Evolutionary conservation across 2,797 vertebrate species (phyloP).

Genomic region (Leucoraja ocellata): DNA sequence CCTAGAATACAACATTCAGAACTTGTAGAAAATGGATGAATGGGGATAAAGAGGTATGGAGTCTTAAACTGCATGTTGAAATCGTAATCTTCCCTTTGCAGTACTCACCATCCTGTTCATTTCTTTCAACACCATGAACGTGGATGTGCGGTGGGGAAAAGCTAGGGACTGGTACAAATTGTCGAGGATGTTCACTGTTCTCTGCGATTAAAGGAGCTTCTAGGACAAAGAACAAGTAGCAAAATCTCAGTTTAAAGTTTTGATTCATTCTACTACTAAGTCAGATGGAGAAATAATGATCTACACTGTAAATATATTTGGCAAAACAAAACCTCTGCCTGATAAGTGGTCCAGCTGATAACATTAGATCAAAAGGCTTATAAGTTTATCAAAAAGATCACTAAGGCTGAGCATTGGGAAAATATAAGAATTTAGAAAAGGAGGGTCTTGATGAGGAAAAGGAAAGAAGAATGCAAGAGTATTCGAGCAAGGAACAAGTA

Average conservation of each 20-base stretch:
- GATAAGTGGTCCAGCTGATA: no score
- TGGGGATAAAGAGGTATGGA: neutral
- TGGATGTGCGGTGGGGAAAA: constrained; percentile 55
- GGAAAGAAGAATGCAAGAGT: no score
- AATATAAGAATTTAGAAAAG: no score
- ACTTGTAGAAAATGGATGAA: neutral
- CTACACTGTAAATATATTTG: neutral
- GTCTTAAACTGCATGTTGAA: neutral
- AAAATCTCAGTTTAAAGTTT: neutral
- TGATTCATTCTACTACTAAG: neutral
- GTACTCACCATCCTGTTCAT: constrained; percentile 52
- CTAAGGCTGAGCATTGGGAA: no score
- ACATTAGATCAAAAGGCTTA: no score
- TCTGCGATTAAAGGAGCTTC: constrained; percentile 39
- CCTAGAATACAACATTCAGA: neutral
- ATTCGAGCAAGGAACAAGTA: no score
- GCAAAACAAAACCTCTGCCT: no score
- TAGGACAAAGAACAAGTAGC: constrained; percentile 13
- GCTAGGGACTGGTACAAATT: constrained; percentile 58
- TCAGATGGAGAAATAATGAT: neutral
- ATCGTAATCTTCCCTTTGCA: neutral
- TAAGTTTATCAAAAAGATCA: no score
- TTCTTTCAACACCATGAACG: constrained; percentile 45
- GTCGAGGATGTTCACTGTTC: constrained; percentile 52
- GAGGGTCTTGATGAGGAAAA: no score